Conservation (phyloP, 1,140 invertebrate species). For the Pantala flavescens region DNA sequence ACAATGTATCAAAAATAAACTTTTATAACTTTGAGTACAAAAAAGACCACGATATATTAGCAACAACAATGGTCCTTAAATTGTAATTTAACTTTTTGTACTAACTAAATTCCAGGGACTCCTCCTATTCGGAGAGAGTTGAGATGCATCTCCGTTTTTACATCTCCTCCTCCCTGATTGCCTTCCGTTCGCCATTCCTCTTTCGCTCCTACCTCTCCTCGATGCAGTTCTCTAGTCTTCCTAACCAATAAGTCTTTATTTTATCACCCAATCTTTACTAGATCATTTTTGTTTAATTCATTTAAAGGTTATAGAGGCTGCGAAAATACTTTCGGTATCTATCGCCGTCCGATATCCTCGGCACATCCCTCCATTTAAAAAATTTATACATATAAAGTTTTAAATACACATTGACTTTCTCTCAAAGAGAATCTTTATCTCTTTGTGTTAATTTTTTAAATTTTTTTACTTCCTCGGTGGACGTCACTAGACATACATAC, state of each 20-base stretch:
- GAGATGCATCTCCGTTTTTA: background rate
- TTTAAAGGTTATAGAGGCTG: background rate
- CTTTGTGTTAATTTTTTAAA: slow-evolving; percentile 1
- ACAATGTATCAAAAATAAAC: slow-evolving; percentile 45
- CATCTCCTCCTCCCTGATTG: background rate
- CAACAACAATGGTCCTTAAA: slow-evolving; percentile 33
- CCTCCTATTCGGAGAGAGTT: slow-evolving; percentile 12
- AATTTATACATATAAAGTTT: slow-evolving; percentile 11
- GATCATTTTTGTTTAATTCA: slow-evolving; percentile 8
- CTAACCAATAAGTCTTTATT: slow-evolving; percentile 10
- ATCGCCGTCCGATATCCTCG: background rate
- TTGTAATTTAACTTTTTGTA: slow-evolving; percentile 30
- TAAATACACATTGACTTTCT: slow-evolving; percentile 10
- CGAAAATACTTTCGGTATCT: slow-evolving; percentile 9
- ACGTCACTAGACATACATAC: slow-evolving; percentile 9
- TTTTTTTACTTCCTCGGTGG: background rate
- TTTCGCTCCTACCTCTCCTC: background rate
- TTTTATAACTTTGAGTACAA: slow-evolving; percentile 34
- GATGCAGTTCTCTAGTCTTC: background rate
- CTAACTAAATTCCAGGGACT: slow-evolving; percentile 31
- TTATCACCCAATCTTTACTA: slow-evolving; percentile 11
- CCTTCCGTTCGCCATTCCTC: background rate
- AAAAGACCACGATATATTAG: slow-evolving; percentile 34
- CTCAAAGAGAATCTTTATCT: slow-evolving; percentile 3
- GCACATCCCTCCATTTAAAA: slow-evolving; percentile 5